These are phyloP conservation scores for Pectinophora gossypiella DNA, from an alignment of 1,140 invertebrate genomes.

Conservation along the genomic window DNA sequence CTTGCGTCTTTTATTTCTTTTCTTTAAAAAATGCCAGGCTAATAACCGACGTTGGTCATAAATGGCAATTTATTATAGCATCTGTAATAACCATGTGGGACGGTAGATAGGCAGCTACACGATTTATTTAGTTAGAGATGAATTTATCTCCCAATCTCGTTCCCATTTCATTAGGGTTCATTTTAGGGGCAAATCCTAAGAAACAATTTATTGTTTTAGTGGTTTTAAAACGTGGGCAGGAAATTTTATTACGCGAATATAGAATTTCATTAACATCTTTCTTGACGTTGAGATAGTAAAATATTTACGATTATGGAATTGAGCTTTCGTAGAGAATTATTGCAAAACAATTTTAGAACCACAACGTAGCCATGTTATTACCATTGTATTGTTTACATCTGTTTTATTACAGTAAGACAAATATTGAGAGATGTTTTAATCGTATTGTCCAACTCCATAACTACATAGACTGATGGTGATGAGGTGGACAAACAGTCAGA, in stretches of 20 bases:
- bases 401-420: no score
- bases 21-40: slow-evolving; percentile 36
- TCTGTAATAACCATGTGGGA: not conserved
- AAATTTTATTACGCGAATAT: not conserved
- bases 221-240: not conserved
- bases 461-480: no score
- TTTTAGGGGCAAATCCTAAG: not conserved
- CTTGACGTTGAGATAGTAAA: not conserved
- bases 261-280: not conserved
- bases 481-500: no score
- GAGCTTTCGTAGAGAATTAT: not conserved
- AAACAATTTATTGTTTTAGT: not conserved
- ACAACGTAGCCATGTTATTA: no score
- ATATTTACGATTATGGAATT: not conserved
- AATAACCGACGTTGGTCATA: slow-evolving; percentile 27
- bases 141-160: not conserved
- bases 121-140: not conserved
- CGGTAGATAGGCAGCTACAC: not conserved
- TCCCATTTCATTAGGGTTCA: not conserved
- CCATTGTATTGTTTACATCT: no score
- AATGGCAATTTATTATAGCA: slow-evolving; percentile 32
- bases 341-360: not conserved
- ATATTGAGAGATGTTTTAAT: no score
- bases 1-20: slow-evolving; percentile 34
- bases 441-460: no score